Evolutionary conservation across 2,888 invertebrate species (phyloP), one percentile per base, ranked within the genome.

Genomic region (Pyrocoelia pectoralis): DNA sequence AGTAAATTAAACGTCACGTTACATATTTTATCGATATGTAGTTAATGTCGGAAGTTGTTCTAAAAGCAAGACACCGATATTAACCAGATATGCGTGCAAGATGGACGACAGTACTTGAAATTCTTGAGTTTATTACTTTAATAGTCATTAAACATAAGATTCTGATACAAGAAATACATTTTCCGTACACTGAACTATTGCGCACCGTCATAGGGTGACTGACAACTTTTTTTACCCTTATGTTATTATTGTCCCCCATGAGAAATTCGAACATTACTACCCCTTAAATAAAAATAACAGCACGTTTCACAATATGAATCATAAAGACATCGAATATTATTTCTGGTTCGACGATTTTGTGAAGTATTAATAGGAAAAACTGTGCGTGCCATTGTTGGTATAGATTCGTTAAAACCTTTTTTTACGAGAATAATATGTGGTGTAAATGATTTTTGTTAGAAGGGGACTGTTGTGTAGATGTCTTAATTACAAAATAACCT

Each of bases 91-190:
- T 24, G 24, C 24, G 24, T 24, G 24, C 24, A 24, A 24, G 24
- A 24, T 33, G n/a, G 33, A 33, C 33, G 33, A 33, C 33, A 33
- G 17, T 17, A 46, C 46, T 46, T 46, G 18, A 46, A 46, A 46
- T 46, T 46, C 46, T 10, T 46, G 10, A 17, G 17, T 46, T 46
- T 46, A 46, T 17, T 46, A 46, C 46, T 46, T 14, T 46, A 46
- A 46, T 18, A 17, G 46, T 14, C 43, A 13, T 43, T 24, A 24
- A 24, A 24, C 24, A 24, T 24, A 24, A 24, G 24, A 24, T 5
- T 24, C 24, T 24, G 24, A 24, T 24, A 24, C 24, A 24, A 24
- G 33, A 33, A 33, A n/a, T 33, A 2, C 33, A 33, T 33, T 33
- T n/a, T 33, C 33, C 2, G 33, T 33, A 33, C n/a, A n/a, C n/a